Evolutionary conservation across 2,888 invertebrate genomes (phyloP).

Genomic region (Stegophylla sp.): DNA sequence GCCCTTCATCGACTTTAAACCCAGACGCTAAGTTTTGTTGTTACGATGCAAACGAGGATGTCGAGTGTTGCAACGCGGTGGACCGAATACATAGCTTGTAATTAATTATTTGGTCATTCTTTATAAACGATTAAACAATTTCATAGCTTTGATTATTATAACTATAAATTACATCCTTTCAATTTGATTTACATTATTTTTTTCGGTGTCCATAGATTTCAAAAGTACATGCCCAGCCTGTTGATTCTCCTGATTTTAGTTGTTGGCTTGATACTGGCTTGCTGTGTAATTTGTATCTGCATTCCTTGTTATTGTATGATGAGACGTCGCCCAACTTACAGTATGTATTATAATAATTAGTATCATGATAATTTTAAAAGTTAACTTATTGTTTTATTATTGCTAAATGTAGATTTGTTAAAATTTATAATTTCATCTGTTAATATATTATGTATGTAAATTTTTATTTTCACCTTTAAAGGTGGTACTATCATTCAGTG

Average conservation of each 20-base stretch:
- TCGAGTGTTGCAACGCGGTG: conserved; percentile 41
- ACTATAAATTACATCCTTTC: not conserved
- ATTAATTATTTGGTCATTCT: not conserved
- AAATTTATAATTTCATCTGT: no score
- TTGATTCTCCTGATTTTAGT: conserved; percentile 35
- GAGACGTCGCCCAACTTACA: conserved; percentile 42
- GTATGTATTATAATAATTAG: conserved; percentile 41
- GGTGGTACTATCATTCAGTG: no score
- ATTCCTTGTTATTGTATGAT: conserved; percentile 56
- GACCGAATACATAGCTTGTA: conserved; percentile 33
- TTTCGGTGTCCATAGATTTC: conserved; percentile 15
- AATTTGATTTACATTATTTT: not conserved
- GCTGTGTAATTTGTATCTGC: conserved; percentile 52
- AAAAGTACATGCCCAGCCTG: conserved; percentile 29
- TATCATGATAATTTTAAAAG: no score
- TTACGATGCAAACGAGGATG: conserved; percentile 6
- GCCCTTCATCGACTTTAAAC: not conserved
- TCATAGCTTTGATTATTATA: not conserved
- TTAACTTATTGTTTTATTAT: no score
- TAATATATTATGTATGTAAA: no score
- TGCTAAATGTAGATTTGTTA: no score
- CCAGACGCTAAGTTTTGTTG: conserved; percentile 45
- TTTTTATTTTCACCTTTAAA: no score
- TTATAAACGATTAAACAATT: not conserved
- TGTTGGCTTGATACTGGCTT: conserved; percentile 31